These are phyloP conservation scores for Pteromalus puparum DNA, from an alignment of 1,140 invertebrate genomes.

Conservation along the genomic window DNA sequence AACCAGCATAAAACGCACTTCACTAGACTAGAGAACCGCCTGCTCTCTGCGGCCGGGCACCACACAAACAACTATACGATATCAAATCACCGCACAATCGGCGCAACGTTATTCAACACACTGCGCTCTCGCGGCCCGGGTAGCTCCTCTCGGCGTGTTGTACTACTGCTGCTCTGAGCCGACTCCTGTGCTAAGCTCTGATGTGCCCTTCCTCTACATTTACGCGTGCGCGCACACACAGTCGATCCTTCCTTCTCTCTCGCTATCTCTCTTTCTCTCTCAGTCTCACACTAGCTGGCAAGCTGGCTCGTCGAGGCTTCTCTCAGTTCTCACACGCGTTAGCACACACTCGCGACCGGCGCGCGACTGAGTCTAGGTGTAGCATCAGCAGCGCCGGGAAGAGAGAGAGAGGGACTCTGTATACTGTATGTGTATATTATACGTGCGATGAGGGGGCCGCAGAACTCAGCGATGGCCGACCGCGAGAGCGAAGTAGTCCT, in stretches of 20 bases:
- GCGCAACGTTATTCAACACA: constrained; percentile 53
- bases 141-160: neutral
- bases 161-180: neutral
- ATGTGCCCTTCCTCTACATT: constrained; percentile 1
- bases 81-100: neutral
- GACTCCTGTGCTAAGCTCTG: neutral
- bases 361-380: constrained; percentile 66
- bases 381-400: too few relatives aligned
- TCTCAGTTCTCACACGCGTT: constrained; percentile 1
- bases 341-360: constrained; percentile 62
- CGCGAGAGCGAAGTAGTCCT: constrained; percentile 62
- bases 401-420: neutral
- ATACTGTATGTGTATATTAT: too few relatives aligned
- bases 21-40: constrained; percentile 18
- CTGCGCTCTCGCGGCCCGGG: neutral
- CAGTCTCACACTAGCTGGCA: neutral
- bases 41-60: constrained; percentile 66
- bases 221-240: constrained; percentile 15
- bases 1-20: constrained; percentile 65
- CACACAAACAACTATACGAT: constrained; percentile 61
- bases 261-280: neutral
- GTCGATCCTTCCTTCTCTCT: neutral
- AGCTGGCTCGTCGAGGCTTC: neutral
- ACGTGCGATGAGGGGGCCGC: too few relatives aligned
- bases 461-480: constrained; percentile 15